phyloP scores from a whole-genome alignment of 2,797 vertebrate genomes.

The Sternotherus odoratus region DNA sequence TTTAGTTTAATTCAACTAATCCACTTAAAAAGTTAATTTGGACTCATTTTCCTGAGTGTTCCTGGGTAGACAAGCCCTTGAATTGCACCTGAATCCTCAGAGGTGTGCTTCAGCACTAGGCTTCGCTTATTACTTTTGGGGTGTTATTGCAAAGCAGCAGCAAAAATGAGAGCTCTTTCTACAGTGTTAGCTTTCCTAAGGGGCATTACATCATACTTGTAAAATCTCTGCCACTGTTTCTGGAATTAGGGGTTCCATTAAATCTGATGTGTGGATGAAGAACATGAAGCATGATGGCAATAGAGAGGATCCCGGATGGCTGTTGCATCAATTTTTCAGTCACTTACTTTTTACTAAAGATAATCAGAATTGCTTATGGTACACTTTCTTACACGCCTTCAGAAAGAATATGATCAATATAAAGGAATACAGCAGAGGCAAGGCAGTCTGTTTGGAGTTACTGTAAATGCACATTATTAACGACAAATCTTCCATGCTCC shows the following conservation, averaged over 20 bases:
- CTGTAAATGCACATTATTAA: neutral
- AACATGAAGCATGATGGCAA: neutral
- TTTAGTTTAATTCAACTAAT: neutral
- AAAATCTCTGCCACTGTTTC: neutral
- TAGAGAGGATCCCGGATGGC: neutral
- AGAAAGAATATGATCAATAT: neutral
- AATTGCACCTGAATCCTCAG: neutral
- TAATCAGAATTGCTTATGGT: neutral
- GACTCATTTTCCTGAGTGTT: neutral
- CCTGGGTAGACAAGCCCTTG: neutral
- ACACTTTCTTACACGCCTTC: neutral
- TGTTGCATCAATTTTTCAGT: neutral
- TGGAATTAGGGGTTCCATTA: neutral
- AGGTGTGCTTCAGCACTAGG: neutral
- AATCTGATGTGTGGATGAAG: neutral
- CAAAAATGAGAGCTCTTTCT: neutral
- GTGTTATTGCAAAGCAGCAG: neutral
- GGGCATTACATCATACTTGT: too few relatives aligned
- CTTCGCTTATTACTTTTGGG: neutral
- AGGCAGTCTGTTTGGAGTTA: neutral
- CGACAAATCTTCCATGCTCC: neutral
- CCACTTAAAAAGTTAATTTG: neutral
- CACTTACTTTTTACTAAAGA: neutral
- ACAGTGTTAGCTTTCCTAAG: rapidly evolving
- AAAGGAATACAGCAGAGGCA: neutral